Evolutionary conservation across 2,797 vertebrate genomes (phyloP), one percentile per base, ranked within the genome.

Genomic region (Phalanger gymnotis): DNA sequence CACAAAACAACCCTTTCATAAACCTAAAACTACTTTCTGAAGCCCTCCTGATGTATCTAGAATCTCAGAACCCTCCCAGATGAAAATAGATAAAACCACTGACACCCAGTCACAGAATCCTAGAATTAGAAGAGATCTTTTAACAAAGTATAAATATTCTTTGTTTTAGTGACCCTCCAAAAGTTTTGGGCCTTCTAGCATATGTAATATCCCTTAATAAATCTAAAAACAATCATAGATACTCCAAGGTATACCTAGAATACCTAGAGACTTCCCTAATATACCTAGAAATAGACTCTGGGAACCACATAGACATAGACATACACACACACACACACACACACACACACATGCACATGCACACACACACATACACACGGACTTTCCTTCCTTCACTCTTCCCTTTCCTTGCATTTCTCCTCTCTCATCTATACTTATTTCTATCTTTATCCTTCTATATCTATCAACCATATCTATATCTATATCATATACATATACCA

Each of bases 381-480:
- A 14, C 11, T 12, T 3, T 47, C 73, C 4, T 47, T 81, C 66
- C 19, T 57, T 27, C 40, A 19, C 0, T 34, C 3, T 40, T 1
- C 1, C 5, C 3, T 25, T 4, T 19, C 56, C 31, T 34, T 73
- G 30, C 9, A 54, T 31, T 13, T 40, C 57, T 12, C 87, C 9
- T 25, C 0, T 0, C 14, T 52, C 3, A 3, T 47, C 16, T 28
- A 13, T 22, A 5, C 51, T 40, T 56, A 11, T 66, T 9, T n/a
- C 22, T 57, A 14, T n/a, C 3, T 92, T 34, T 27, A 81, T 47
- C n/a, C 66, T 81, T 47, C 66, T 81, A 25, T 47, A 22, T 81
- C 73, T 47, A 73, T 7, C 16, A 40, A 40, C 3, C 58, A n/a
- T n/a, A n/a, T n/a, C n/a, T n/a, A n/a, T n/a, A n/a, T n/a, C n/a